Conservation (phyloP, 2,888 invertebrate species). For the Hermaeophaga mercurialis region DNA sequence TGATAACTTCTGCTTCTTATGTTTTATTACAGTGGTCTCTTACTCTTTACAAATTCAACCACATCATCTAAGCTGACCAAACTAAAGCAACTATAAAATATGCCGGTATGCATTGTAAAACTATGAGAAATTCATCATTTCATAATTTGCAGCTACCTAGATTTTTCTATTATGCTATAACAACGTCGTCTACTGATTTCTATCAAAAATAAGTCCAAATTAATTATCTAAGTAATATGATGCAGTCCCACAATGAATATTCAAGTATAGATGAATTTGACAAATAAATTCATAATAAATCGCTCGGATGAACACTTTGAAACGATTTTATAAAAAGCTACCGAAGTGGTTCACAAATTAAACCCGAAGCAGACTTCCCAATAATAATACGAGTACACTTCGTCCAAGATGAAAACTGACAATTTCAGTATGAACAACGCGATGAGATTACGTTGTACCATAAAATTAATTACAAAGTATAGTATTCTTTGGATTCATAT, state of each 20-base stretch:
- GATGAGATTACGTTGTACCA: background rate
- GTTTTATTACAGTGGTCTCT: too few species aligned
- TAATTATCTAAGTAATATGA: conserved; percentile 36
- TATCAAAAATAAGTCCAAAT: too few species aligned
- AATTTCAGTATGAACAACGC: conserved; percentile 14
- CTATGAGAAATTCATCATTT: too few species aligned
- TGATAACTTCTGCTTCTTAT: too few species aligned
- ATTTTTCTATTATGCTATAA: too few species aligned
- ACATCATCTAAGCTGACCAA: too few species aligned
- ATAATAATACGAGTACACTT: conserved; percentile 31
- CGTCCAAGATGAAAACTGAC: conserved; percentile 29
- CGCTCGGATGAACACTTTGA: conserved; percentile 38
- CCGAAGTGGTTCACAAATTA: conserved; percentile 30
- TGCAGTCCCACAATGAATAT: conserved; percentile 39
- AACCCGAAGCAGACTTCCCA: conserved; percentile 36
- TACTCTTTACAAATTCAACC: too few species aligned
- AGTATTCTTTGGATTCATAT: background rate
- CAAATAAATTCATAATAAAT: conserved; percentile 29
- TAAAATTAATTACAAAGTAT: background rate
- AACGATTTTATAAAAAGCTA: too few species aligned
- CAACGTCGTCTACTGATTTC: too few species aligned
- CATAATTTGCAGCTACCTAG: too few species aligned
- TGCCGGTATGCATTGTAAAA: too few species aligned
- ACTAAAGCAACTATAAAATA: too few species aligned
- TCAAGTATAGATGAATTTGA: conserved; percentile 35